A percentile compares a stretch with the other conserved stretches of the same genome.
Conservation (phyloP, 2,797 vertebrate genomes). For the Cuculus canorus region DNA sequence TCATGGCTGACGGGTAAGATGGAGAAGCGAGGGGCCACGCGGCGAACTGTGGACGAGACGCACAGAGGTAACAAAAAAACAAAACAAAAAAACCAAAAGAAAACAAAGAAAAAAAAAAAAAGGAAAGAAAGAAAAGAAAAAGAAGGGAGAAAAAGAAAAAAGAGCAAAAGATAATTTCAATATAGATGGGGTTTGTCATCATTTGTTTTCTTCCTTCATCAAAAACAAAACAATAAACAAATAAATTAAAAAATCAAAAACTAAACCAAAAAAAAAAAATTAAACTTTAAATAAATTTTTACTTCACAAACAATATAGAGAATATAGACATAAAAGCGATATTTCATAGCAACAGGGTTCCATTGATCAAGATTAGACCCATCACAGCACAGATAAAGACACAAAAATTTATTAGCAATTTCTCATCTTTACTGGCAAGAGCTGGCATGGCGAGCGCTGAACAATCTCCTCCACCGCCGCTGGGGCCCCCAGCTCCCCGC, state of each 20-base stretch:
- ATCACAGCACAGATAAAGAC: constrained; percentile 97
- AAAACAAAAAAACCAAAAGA: constrained; percentile 61
- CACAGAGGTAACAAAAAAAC: constrained; percentile 86
- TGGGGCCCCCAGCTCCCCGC: constrained; percentile 41
- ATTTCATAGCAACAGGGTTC: constrained; percentile 99
- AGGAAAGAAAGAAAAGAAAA: not conserved
- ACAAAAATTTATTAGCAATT: constrained; percentile 99
- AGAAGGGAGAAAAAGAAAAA: constrained; percentile 70
- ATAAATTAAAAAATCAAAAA: constrained; percentile 75
- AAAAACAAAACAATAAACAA: constrained; percentile 77
- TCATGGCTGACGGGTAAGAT: constrained; percentile 96
- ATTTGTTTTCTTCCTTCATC: constrained; percentile 70
- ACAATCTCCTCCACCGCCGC: constrained; percentile 26
- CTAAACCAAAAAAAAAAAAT: constrained; percentile 82
- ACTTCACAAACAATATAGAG: constrained; percentile 94
- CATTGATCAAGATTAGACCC: constrained; percentile 94
- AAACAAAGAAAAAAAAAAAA: not conserved
- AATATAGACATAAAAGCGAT: constrained; percentile 88
- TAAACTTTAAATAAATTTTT: constrained; percentile 86
- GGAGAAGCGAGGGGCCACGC: constrained; percentile 97
- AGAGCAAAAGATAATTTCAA: constrained; percentile 79
- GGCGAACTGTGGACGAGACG: constrained; percentile 91
- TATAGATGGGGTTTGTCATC: constrained; percentile 74
- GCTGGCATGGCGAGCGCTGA: constrained; percentile 22
- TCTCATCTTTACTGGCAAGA: constrained; percentile 93